Percentiles rank a stretch among this genome's conserved stretches.
These are phyloP conservation scores for Drosophila macrospina DNA, from an alignment of 2,888 invertebrate genomes.

Conservation along the genomic window DNA sequence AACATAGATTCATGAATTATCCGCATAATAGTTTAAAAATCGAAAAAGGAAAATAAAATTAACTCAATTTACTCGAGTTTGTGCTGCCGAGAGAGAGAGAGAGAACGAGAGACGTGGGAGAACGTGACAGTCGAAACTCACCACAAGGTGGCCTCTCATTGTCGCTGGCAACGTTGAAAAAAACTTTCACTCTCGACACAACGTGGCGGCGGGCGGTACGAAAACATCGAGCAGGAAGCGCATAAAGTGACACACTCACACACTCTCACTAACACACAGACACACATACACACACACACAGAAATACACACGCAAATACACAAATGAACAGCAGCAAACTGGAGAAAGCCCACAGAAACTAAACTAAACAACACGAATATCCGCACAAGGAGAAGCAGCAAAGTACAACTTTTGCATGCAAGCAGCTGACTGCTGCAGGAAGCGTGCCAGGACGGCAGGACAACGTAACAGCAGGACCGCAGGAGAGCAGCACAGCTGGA, in stretches of 20 bases:
- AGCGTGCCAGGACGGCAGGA: slow-evolving; percentile 61
- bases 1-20: slow-evolving; percentile 13
- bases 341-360: slow-evolving; percentile 44
- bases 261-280: slow-evolving; percentile 26
- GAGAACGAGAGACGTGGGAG: slow-evolving; percentile 11
- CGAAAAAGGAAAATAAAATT: slow-evolving; percentile 18
- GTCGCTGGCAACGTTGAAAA: slow-evolving; percentile 43
- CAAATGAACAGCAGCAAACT: slow-evolving; percentile 28
- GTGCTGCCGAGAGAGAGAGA: slow-evolving; percentile 11
- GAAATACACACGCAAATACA: slow-evolving; percentile 11
- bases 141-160: slow-evolving; percentile 46
- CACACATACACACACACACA: slow-evolving; percentile 14
- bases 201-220: slow-evolving; percentile 73
- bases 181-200: slow-evolving; percentile 77
- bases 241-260: slow-evolving; percentile 75
- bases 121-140: slow-evolving; percentile 47
- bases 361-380: slow-evolving; percentile 56
- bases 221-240: slow-evolving; percentile 73
- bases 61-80: slow-evolving; percentile 32
- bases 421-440: slow-evolving; percentile 78
- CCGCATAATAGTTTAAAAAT: neutral
- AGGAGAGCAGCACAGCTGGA: neutral
- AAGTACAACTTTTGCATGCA: slow-evolving; percentile 55
- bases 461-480: slow-evolving; percentile 19
- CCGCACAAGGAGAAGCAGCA: slow-evolving; percentile 38